Percentiles rank a stretch among this genome's conserved stretches.
Evolutionary conservation across 1,140 invertebrate genomes (phyloP).

Genomic region (Akabosia matsudoensis): DNA sequence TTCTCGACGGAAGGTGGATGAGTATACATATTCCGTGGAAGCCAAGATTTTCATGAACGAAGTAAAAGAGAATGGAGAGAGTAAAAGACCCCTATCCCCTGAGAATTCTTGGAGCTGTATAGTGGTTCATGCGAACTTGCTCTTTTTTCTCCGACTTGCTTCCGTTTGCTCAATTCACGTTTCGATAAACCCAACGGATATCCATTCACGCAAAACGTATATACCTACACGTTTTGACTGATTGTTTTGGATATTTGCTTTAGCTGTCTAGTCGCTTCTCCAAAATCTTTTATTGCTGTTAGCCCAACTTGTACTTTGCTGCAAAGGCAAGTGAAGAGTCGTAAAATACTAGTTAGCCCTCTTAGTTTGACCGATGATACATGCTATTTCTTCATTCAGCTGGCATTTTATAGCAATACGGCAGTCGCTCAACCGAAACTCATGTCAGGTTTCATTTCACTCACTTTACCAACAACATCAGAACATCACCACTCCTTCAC

Average conservation of each 20-base stretch:
- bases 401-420: conserved; percentile 14
- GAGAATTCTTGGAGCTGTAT: conserved; percentile 24
- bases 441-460: conserved; percentile 22
- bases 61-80: conserved; percentile 2
- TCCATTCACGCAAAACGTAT: not conserved
- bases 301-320: not conserved
- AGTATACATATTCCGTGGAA: too few relatives aligned
- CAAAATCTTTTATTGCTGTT: not conserved
- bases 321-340: not conserved
- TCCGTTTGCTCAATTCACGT: not conserved
- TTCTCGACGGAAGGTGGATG: too few relatives aligned
- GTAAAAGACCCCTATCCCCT: conserved; percentile 40
- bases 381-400: not conserved
- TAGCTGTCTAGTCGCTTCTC: not conserved
- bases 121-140: conserved; percentile 33
- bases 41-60: not conserved
- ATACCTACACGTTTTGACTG: conserved; percentile 37
- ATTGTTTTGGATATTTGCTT: conserved; percentile 46
- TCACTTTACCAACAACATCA: conserved; percentile 1
- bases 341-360: conserved; percentile 4
- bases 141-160: not conserved
- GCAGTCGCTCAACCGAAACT: conserved; percentile 11
- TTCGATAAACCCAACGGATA: conserved; percentile 10
- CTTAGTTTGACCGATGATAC: not conserved
- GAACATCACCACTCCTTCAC: not conserved